Evolutionary conservation across 2,113 vertebrate genomes (phyloP).

Genomic region (Pseudorectes ferrugineus): DNA sequence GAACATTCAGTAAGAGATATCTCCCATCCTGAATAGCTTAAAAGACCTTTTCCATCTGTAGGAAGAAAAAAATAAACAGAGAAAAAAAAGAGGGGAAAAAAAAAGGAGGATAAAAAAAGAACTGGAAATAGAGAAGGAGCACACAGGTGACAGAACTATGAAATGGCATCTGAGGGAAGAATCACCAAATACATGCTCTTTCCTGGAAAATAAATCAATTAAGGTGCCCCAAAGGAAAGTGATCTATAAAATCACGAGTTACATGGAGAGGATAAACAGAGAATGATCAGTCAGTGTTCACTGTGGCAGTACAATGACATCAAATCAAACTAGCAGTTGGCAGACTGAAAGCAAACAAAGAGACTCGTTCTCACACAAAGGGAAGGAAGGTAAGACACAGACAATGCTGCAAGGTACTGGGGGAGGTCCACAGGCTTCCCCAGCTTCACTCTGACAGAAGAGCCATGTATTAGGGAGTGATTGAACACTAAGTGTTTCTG

Average conservation of each 20-base stretch:
- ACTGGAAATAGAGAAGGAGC: background rate
- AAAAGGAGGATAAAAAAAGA: background rate
- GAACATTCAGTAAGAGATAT: background rate
- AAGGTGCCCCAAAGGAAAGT: background rate
- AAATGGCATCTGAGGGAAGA: background rate
- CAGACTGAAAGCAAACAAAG: background rate
- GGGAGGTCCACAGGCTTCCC: background rate
- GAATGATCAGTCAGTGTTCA: background rate
- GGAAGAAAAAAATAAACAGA: accelerated
- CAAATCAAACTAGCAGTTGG: background rate
- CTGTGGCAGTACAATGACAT: background rate
- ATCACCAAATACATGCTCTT: background rate
- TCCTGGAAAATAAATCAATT: background rate
- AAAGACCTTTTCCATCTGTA: background rate
- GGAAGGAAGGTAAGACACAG: background rate
- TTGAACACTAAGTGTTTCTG: background rate
- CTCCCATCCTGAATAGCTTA: background rate
- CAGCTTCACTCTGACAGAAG: background rate
- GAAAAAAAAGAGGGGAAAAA: background rate
- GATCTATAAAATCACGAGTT: background rate
- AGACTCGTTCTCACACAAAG: background rate
- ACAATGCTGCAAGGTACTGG: background rate
- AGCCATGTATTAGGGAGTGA: background rate
- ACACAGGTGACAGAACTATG: background rate
- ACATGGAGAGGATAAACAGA: background rate